A percentile compares a stretch with the other conserved stretches of the same genome.
Conservation (phyloP, 2,113 vertebrate species). For the Piaya cayana region DNA sequence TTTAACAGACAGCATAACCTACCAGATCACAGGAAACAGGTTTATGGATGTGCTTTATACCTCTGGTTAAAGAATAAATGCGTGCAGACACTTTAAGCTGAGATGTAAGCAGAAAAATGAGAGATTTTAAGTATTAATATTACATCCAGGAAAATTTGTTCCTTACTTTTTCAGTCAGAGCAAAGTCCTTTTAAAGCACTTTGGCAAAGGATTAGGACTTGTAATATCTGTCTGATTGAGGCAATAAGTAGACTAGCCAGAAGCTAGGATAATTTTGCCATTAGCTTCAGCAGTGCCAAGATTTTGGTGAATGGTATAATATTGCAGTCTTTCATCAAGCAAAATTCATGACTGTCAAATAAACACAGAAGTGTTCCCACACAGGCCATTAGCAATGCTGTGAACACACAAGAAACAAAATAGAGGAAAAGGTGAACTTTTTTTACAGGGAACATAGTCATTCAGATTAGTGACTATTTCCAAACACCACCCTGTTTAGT, state of each 20-base stretch:
- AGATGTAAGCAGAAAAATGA: background rate
- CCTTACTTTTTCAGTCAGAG: background rate
- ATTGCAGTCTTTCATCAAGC: background rate
- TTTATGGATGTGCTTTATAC: background rate
- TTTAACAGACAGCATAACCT: background rate
- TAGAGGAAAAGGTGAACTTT: background rate
- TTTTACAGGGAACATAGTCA: rapidly evolving
- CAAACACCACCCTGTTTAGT: background rate
- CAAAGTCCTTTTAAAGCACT: background rate
- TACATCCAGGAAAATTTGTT: background rate
- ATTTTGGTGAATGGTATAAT: background rate
- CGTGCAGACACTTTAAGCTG: background rate
- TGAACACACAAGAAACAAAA: background rate
- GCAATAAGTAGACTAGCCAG: background rate
- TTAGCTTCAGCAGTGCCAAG: background rate
- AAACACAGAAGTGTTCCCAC: background rate
- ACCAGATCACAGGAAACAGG: background rate
- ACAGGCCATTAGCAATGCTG: background rate
- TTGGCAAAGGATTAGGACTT: background rate
- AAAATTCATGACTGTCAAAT: background rate
- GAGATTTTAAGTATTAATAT: background rate
- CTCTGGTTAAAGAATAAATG: background rate
- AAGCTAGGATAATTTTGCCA: background rate
- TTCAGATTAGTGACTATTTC: background rate
- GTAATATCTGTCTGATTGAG: background rate